Evolutionary conservation across 2,797 vertebrate species (phyloP), one percentile per base, ranked within the genome.

Genomic region (Typhlichthys eigenmanni): DNA sequence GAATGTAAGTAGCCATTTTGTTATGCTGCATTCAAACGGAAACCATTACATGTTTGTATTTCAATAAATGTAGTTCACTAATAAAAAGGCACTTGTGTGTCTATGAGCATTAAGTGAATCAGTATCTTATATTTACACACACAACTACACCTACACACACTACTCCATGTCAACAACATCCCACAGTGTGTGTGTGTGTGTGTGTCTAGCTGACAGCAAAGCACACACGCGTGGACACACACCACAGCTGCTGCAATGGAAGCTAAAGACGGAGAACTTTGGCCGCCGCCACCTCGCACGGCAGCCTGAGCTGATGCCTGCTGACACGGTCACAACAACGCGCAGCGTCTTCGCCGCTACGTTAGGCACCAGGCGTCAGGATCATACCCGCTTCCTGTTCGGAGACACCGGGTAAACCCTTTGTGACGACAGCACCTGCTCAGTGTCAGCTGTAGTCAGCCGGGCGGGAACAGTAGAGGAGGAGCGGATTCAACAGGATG

Each of bases 391-490:
- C n/a, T n/a, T n/a, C n/a, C n/a, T n/a, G n/a, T n/a, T n/a, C n/a
- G n/a, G n/a, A n/a, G n/a, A n/a, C n/a, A n/a, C n/a, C n/a, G n/a
- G n/a, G n/a, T n/a, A 87, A 85, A 91, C 70, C 78, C 52, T 32
- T 76, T 83, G 85, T 90, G 89, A 91, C 87, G 78, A 83, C 56
- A 57, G 83, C 87, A 90, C 89, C 90, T 89, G 90, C 84, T 89
- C 83, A 45, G 80, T 92, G 91, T 93, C 92, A 88, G 79, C 64
- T 55, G 77, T 50, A 84, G 82, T 92, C 90, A 92, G 80, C 19
- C 45, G 24, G 3, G 24, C 84, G 19, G 13, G 19, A 29, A 12
- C 3, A 17, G 12, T 17, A 43, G 14, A 13, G 66, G 32, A 61
- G 66, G 29, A 12, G 49, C 59, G 38, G 62, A 62, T 46, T 1